Evolutionary conservation across 2,888 invertebrate species (phyloP).

Genomic region (Thumatha senex): DNA sequence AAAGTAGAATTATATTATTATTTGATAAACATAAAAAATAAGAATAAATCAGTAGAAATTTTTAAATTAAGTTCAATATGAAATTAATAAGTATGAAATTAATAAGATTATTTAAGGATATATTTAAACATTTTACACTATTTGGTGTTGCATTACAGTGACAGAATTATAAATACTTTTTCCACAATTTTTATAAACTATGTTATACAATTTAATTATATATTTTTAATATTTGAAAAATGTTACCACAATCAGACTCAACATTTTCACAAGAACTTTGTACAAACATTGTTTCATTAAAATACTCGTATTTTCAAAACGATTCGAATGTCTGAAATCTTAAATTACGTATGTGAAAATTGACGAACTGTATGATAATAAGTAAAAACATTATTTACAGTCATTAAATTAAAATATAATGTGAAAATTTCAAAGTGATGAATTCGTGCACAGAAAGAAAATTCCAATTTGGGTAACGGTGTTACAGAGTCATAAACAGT

Average conservation of each 20-base stretch:
- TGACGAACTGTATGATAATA: slow-evolving; percentile 59
- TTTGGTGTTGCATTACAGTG: slow-evolving; percentile 80
- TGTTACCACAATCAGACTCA: slow-evolving; percentile 72
- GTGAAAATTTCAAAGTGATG: slow-evolving; percentile 30
- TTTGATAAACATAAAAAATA: neutral
- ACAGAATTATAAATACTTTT: slow-evolving; percentile 50
- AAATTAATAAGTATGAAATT: neutral
- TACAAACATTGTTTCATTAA: slow-evolving; percentile 69
- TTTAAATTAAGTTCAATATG: no score
- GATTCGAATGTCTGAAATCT: slow-evolving; percentile 46
- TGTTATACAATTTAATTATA: slow-evolving; percentile 47
- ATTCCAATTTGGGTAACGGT: slow-evolving; percentile 13
- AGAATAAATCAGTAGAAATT: neutral
- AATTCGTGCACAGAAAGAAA: slow-evolving; percentile 42
- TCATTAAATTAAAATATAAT: slow-evolving; percentile 28
- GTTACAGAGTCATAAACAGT: slow-evolving; percentile 28
- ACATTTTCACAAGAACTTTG: slow-evolving; percentile 69
- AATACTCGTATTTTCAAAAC: slow-evolving; percentile 47
- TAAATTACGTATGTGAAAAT: slow-evolving; percentile 75
- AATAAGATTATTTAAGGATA: neutral
- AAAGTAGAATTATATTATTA: no score
- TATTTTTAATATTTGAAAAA: slow-evolving; percentile 55
- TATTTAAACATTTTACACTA: slow-evolving; percentile 62
- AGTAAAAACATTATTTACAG: slow-evolving; percentile 56
- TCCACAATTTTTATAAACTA: slow-evolving; percentile 60